A percentile compares a stretch with the other conserved stretches of the same genome.
Evolutionary conservation across 1,140 invertebrate species (phyloP).

Genomic region (Maconellicoccus hirsutus): DNA sequence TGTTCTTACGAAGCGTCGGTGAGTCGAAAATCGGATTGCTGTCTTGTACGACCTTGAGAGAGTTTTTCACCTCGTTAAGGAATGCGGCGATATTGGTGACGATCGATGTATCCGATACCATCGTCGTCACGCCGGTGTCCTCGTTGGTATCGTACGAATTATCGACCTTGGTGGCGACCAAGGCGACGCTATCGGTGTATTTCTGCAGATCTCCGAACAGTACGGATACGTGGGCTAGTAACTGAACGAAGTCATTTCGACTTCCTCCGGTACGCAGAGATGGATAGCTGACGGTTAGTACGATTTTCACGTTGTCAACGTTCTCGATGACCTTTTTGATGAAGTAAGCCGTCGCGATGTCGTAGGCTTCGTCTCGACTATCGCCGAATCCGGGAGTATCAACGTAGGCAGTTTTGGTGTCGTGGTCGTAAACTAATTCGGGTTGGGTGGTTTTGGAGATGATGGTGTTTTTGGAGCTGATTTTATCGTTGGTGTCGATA

Average conservation of each 20-base stretch:
- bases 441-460: slow-evolving; percentile 29
- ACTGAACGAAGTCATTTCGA: slow-evolving; percentile 26
- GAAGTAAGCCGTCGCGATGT: slow-evolving; percentile 29
- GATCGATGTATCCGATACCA: background rate
- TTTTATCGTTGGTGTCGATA: slow-evolving; percentile 16
- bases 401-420: slow-evolving; percentile 24
- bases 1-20: too few relatives aligned
- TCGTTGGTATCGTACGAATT: background rate
- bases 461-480: slow-evolving; percentile 22
- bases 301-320: slow-evolving; percentile 26
- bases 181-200: slow-evolving; percentile 24
- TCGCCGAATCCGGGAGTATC: slow-evolving; percentile 31
- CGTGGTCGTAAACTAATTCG: slow-evolving; percentile 23
- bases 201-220: slow-evolving; percentile 27
- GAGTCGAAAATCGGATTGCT: too few relatives aligned
- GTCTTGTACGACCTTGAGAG: too few relatives aligned
- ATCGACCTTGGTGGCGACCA: slow-evolving; percentile 29
- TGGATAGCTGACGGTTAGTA: slow-evolving; percentile 27
- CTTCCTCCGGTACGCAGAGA: slow-evolving; percentile 25
- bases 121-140: background rate
- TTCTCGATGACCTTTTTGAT: slow-evolving; percentile 28
- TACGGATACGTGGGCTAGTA: slow-evolving; percentile 21
- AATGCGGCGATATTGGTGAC: background rate
- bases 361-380: slow-evolving; percentile 25
- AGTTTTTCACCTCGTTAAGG: too few relatives aligned